phyloP scores from a whole-genome alignment of 2,113 vertebrate species.

The Petroica traversi region DNA sequence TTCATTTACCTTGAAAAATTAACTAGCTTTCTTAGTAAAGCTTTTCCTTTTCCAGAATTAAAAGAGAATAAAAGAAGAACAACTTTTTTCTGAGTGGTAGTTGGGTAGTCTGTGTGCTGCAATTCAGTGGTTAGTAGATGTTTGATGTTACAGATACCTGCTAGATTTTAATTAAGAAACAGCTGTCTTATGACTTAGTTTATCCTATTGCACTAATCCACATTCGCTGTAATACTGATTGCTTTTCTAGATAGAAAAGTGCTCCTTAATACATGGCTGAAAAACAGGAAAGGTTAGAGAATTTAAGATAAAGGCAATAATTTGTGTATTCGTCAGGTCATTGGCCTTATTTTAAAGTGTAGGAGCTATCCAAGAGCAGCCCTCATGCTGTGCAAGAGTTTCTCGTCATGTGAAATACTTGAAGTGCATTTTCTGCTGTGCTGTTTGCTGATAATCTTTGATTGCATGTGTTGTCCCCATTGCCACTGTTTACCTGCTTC shows the following conservation, averaged over 20 bases:
- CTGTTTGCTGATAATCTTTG: not conserved
- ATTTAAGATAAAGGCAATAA: not conserved
- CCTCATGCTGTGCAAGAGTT: not conserved
- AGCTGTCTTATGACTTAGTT: not conserved
- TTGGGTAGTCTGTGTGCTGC: not conserved
- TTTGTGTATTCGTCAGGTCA: not conserved
- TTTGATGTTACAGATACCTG: slow-evolving; percentile 4
- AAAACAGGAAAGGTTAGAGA: slow-evolving; percentile 34
- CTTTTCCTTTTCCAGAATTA: not conserved
- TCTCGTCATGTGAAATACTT: not conserved
- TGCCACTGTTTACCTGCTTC: not conserved
- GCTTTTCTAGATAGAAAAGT: slow-evolving; percentile 36
- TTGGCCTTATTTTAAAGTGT: not conserved
- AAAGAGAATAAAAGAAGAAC: not conserved
- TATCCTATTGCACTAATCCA: slow-evolving; percentile 8
- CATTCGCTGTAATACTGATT: not conserved
- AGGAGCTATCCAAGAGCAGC: not conserved
- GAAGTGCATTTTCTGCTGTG: not conserved
- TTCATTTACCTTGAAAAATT: not conserved
- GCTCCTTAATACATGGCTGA: not conserved
- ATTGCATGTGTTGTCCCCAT: not conserved
- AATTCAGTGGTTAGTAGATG: not conserved
- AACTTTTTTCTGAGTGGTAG: not conserved
- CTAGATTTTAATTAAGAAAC: slow-evolving; percentile 49
- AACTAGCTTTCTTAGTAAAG: not conserved